Base-by-base conservation (phyloP, 37 sponge, comb jelly and placozoan genomes). In the Spongia lamella region DNA sequence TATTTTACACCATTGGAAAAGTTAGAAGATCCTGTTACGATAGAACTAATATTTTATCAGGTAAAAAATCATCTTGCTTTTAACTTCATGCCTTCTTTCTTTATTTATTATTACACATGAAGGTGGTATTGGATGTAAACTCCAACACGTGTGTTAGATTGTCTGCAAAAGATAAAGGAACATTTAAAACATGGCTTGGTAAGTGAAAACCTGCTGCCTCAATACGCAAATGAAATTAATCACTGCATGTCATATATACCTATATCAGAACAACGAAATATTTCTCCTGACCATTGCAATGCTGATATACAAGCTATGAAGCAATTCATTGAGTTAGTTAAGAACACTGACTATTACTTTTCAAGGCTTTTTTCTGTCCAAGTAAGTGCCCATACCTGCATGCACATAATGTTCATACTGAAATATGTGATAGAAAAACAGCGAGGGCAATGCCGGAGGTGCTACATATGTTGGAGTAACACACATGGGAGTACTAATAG, bases 401-500 rank as follows among this genome's bases (percentile, higher is more conserved):
- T 43, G 47, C 9, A 9, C n/a, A 43, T 13, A 43, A 13, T 43
- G 5, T 9, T 43, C 47, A 43, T 43, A 43, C 47, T 43, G 9
- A 43, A 43, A n/a, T n/a, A n/a, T n/a, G n/a, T n/a, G n/a, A 43
- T 9, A 43, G 47, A 43, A 43, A 43, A 43, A 43, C 47, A 43
- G 9, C 7, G 47, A 43, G 5, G 47, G 47, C 9, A 43, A 43
- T 43, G 9, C 47, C 9, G 47, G n/a, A n/a, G n/a, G n/a, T n/a
- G n/a, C 9, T 13, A 43, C 83, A 32, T 75, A 82, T 62, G 5
- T 82, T 52, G 75, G 83, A 7, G 56, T 82, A 14, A 49, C 63
- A 39, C 83, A 82, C 33, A 58, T 35, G 24, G 55, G 67, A 0
- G 33, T 82, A 15, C 62, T 35, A 13, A 20, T 82, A 31, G 76